Evolutionary conservation across 2,888 invertebrate species (phyloP).

Genomic region (Allolobophora icterica): DNA sequence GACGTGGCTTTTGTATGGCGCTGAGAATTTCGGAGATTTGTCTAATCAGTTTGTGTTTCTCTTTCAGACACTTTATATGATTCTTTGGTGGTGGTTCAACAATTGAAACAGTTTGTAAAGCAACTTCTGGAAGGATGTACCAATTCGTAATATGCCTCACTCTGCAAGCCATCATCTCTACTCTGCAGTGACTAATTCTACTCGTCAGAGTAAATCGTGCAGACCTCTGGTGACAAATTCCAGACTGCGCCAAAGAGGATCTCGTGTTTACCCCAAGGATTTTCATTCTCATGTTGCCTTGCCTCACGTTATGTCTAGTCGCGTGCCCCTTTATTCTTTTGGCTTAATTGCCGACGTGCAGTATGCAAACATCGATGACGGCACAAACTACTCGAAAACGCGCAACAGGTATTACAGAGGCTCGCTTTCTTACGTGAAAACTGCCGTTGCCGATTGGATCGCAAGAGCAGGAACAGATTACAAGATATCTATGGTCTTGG

Average conservation of each 20-base stretch:
- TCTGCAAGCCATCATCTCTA: too few species aligned
- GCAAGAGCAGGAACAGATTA: neutral
- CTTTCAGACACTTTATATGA: neutral
- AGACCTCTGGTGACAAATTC: neutral
- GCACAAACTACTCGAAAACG: slow-evolving; percentile 58
- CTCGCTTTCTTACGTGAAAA: slow-evolving; percentile 56
- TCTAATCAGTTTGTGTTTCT: neutral
- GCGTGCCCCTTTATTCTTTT: slow-evolving; percentile 49
- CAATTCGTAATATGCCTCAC: neutral
- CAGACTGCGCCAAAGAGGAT: too few species aligned
- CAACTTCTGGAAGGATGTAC: neutral
- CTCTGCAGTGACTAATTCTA: neutral
- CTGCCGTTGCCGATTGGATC: slow-evolving; percentile 60
- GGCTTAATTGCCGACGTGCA: slow-evolving; percentile 65
- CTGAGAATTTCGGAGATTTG: too few species aligned
- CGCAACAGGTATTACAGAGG: slow-evolving; percentile 61
- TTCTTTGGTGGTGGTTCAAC: neutral
- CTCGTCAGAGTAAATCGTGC: neutral
- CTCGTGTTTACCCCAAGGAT: too few species aligned
- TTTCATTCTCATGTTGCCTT: too few species aligned
- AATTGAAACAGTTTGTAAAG: too few species aligned
- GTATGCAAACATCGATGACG: slow-evolving; percentile 64
- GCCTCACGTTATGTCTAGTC: neutral
- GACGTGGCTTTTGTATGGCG: too few species aligned
- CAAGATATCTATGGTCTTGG: slow-evolving; percentile 57